These are phyloP conservation scores for Rynchops niger DNA, from an alignment of 2,113 vertebrate species.

Conservation along the genomic window DNA sequence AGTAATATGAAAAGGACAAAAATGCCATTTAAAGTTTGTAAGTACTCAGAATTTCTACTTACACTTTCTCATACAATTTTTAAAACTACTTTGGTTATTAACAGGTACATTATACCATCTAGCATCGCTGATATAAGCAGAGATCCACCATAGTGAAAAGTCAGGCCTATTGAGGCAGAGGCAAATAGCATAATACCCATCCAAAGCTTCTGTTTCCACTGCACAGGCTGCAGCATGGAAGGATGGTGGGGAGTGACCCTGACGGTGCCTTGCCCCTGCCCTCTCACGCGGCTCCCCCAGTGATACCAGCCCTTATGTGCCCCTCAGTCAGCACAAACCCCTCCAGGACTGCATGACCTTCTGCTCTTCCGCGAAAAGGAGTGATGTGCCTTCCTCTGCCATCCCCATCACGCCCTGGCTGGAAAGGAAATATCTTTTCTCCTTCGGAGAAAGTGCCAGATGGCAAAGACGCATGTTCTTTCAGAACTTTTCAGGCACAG, in stretches of 20 bases:
- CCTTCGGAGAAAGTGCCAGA: not conserved
- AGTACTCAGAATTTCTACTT: not conserved
- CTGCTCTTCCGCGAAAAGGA: accelerated
- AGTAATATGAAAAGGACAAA: not conserved
- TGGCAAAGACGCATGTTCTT: accelerated
- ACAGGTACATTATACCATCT: too few species aligned
- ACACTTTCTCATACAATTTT: not conserved
- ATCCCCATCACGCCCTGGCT: accelerated
- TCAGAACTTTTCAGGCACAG: not conserved
- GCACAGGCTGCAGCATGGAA: not conserved
- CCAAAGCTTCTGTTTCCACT: not conserved
- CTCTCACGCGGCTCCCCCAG: accelerated
- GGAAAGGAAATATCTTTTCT: not conserved
- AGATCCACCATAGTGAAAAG: not conserved
- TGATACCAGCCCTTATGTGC: accelerated
- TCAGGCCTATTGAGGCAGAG: not conserved
- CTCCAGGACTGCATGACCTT: accelerated
- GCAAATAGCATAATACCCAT: not conserved
- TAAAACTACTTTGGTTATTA: not conserved
- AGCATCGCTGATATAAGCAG: not conserved
- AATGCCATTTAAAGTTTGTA: not conserved
- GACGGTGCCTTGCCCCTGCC: not conserved
- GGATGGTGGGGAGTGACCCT: not conserved
- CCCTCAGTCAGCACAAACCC: not conserved
- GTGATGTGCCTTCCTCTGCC: not conserved